Evolutionary conservation across 2,113 vertebrate species (phyloP), one percentile per base, ranked within the genome.

Genomic region (Cyphomyrus plagiostoma): DNA sequence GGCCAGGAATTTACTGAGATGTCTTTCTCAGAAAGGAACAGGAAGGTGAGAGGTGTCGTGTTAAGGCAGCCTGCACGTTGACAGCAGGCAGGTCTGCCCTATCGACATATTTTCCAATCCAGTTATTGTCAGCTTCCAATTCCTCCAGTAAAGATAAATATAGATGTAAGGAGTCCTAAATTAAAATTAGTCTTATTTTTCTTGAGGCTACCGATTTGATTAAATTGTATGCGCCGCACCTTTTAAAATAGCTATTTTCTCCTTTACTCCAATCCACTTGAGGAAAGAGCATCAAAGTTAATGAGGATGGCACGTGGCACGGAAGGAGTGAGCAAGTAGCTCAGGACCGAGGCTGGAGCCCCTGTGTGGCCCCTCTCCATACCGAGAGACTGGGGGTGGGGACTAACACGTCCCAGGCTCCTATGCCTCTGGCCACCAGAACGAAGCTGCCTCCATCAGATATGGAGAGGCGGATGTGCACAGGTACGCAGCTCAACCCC

Each of bases 131-230:
- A 89, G 89, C 39, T 89, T 42, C 30, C 39, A 8, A 89, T 45
- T 84, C 77, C 39, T 26, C 74, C 35, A 89, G 77, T 49, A 42
- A 70, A 53, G 88, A 89, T 83, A 89, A 89, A 89, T 89, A 89
- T 89, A 89, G 89, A 85, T 48, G 52, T 84, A 89, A 83, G 87
- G 77, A 85, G 89, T 85, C 89, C 89, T 89, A 89, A n/a, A 89
- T 89, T 89, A 82, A 89, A 89, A 45, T 56, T 35, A 80, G 88
- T 62, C 50, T 15, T 84, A 89, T 83, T 85, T 89, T 62, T 58
- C 89, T 89, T 89, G 49, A 84, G 89, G 89, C 89, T 89, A 89
- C 89, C 56, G 80, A 89, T 89, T 89, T 89, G 89, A 89, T 89
- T 89, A 89, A 89, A 89, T 48, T 58, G 21, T 89, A 85, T 89